Evolutionary conservation across 1,140 invertebrate species (phyloP), one percentile per base, ranked within the genome.

Genomic region (Drosophila subpulchrella): DNA sequence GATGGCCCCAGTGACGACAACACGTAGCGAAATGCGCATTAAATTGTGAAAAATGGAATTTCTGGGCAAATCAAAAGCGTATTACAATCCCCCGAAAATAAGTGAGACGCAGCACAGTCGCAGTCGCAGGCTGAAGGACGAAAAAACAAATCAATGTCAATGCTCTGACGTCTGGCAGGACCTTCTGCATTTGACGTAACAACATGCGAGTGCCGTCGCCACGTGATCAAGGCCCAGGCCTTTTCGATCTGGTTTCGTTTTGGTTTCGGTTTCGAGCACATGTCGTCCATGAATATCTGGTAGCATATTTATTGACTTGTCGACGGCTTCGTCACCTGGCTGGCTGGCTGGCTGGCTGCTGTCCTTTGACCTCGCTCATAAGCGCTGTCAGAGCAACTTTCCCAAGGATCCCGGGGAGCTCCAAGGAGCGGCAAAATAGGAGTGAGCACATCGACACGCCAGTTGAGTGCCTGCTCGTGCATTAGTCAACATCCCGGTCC

Each of bases 11-110:
- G 80, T 72, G 83, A 83, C 84, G 83, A 88, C 83, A 89, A 80
- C 84, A 88, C 84, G 84, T 88, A 89, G 76, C 84, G 65, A 89
- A 76, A 89, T 89, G 84, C 84, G 84, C 84, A 88, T 88, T 88
- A 88, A 88, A 89, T 88, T 89, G 84, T 88, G 84, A 89, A 89
- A 89, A 89, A 89, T 90, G 84, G 81, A 89, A 85, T 90, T 89
- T 78, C 54, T 48, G 68, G 81, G 78, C 85, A 90, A 89, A 89
- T 89, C 84, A 89, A 89, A 89, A 89, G 74, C 85, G 81, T 85
- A 90, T 89, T 89, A 89, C 78, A 85, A 73, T 48, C 60, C 42
- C 53, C 47, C 53, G 17, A 70, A 90, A 90, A 81, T 78, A 90
- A 90, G 83, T 83, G 80, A 79, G 83, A 89, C 57, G 76, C 53